phyloP scores from a whole-genome alignment of 2,888 invertebrate genomes.

The Tricholauxania praeusta region DNA sequence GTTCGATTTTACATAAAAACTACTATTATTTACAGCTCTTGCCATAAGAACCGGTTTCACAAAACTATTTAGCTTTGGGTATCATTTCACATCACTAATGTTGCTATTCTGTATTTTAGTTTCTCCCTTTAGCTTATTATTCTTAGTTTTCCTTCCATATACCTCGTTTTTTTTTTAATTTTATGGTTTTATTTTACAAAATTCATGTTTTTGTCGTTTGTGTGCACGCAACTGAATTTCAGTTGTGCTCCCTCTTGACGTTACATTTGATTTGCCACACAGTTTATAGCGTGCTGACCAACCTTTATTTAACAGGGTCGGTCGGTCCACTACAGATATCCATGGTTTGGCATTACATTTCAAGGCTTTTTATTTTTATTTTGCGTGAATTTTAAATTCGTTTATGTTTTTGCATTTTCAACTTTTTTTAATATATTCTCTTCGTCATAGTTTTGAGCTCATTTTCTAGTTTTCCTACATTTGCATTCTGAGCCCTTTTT shows the following conservation, averaged over 20 bases:
- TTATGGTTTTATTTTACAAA: constrained; percentile 40
- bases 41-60: too few species aligned
- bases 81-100: not conserved
- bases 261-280: constrained; percentile 15
- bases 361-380: not conserved
- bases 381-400: too few species aligned
- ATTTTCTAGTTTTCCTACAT: too few species aligned
- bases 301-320: not conserved
- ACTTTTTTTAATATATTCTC: too few species aligned
- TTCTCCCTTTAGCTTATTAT: constrained; percentile 44
- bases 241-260: not conserved
- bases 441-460: too few species aligned
- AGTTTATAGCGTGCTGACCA: not conserved
- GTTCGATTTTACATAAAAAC: too few species aligned
- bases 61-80: too few species aligned
- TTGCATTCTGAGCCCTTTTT: too few species aligned
- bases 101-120: constrained; percentile 31
- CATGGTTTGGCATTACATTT: too few species aligned
- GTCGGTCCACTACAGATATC: not conserved
- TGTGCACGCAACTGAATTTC: constrained; percentile 15
- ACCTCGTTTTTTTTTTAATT: constrained; percentile 41
- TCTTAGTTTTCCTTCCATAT: constrained; percentile 43
- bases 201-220: constrained; percentile 3
- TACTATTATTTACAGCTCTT: too few species aligned
- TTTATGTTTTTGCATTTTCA: too few species aligned